A percentile compares a stretch with the other conserved stretches of the same genome.
Evolutionary conservation across 64 coral and sea anemone genomes (phyloP).

Genomic region (Cladopsammia gracilis): DNA sequence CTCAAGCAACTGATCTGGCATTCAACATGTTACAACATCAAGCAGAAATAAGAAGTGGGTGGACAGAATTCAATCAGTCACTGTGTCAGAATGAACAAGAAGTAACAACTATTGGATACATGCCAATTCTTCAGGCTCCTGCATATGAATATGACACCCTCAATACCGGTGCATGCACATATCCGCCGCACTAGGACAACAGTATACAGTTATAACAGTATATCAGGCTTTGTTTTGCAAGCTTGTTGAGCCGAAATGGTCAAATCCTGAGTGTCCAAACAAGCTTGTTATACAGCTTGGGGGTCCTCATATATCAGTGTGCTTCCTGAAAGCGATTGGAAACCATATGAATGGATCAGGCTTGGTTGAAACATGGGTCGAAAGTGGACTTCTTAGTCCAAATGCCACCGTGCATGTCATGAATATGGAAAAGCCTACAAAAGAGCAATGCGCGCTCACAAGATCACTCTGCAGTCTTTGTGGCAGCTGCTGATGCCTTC

Average conservation of each 20-base stretch:
- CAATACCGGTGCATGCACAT: no score
- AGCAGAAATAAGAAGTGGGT: no score
- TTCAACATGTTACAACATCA: no score
- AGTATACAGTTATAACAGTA: constrained; percentile 54
- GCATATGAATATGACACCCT: no score
- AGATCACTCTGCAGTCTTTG: constrained; percentile 22
- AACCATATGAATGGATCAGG: constrained; percentile 69
- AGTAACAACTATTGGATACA: constrained; percentile 72
- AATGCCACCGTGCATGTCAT: constrained; percentile 17
- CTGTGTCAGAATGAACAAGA: constrained; percentile 43
- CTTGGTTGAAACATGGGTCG: constrained; percentile 49
- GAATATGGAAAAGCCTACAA: constrained; percentile 64
- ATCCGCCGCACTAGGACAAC: constrained; percentile 18
- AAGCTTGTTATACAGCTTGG: constrained; percentile 61
- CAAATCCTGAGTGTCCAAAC: constrained; percentile 39
- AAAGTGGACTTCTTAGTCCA: constrained; percentile 51
- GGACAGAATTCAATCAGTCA: no score
- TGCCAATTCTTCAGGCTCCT: constrained; percentile 66
- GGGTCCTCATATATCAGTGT: constrained; percentile 69
- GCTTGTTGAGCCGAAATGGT: constrained; percentile 59
- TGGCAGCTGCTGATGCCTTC: constrained; percentile 33
- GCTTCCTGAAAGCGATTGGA: constrained; percentile 65
- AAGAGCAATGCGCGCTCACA: constrained; percentile 46
- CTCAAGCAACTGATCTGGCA: constrained; percentile 77
- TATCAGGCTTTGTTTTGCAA: constrained; percentile 38